Conservation (phyloP, 2,888 invertebrate genomes). For the Lasioglossum leucozonium region DNA sequence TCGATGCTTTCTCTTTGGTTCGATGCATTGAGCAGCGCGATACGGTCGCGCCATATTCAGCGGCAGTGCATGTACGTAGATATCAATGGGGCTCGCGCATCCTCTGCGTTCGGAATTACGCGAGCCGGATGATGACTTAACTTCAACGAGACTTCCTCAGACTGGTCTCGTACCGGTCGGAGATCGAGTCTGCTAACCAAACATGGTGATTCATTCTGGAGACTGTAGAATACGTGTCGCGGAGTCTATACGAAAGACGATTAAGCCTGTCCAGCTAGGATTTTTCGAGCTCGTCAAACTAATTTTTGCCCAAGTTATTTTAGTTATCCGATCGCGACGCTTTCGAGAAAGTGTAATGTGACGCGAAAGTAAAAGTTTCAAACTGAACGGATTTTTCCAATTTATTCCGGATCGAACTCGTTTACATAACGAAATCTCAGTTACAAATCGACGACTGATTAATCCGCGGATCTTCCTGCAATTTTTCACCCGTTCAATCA, state of each 20-base stretch:
- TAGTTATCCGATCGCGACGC: background rate
- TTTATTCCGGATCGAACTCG: background rate
- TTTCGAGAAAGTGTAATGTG: background rate
- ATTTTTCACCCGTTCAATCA: background rate
- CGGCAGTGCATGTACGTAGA: conserved; percentile 2
- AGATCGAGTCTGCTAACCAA: conserved; percentile 3
- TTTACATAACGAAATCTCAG: background rate
- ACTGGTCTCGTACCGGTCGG: background rate
- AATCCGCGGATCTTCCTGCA: background rate
- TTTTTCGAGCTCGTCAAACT: background rate
- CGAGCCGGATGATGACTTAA: conserved; percentile 62
- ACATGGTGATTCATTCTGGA: background rate
- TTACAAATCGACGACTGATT: background rate
- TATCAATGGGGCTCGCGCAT: conserved; percentile 37
- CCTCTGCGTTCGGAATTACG: conserved; percentile 49
- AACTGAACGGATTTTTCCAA: background rate
- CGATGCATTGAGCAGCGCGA: conserved; percentile 21
- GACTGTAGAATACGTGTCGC: background rate
- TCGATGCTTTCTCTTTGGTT: conserved; percentile 22
- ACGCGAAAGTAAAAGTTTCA: too few species aligned
- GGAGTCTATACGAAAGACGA: background rate
- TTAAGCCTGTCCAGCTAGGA: background rate
- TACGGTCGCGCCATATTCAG: conserved; percentile 54
- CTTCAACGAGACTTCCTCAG: conserved; percentile 35
- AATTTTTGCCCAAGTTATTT: background rate